These are phyloP conservation scores for Dicaeum eximium DNA, from an alignment of 2,113 vertebrate species.

Conservation along the genomic window DNA sequence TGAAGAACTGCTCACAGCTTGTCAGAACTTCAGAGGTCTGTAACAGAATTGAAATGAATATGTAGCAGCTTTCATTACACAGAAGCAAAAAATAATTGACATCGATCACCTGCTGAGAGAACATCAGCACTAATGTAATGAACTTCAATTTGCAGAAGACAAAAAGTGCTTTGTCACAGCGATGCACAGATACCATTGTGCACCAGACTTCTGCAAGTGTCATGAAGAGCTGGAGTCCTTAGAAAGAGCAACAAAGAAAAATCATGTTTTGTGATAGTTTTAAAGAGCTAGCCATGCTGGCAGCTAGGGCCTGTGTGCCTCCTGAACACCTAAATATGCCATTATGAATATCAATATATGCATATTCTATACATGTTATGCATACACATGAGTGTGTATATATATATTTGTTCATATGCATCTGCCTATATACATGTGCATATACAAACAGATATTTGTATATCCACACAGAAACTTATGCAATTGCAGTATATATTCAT, in stretches of 20 bases:
- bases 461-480: neutral
- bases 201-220: neutral
- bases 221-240: neutral
- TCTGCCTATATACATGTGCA: neutral
- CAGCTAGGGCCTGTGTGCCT: neutral
- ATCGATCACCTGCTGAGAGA: constrained; percentile 57
- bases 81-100: constrained; percentile 63
- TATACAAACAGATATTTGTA: neutral
- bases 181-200: neutral
- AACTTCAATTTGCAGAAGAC: constrained; percentile 31
- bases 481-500: neutral
- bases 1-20: constrained; percentile 61
- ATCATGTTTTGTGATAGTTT: neutral
- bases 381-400: neutral
- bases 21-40: constrained; percentile 62
- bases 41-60: constrained; percentile 62
- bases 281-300: neutral
- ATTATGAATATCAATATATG: neutral
- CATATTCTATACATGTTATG: neutral
- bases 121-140: constrained; percentile 48
- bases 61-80: constrained; percentile 58
- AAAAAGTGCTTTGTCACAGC: constrained; percentile 4
- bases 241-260: neutral
- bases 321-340: neutral
- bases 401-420: neutral